These are phyloP conservation scores for Eledone cirrhosa DNA, from an alignment of 2,888 invertebrate species.

Conservation along the genomic window DNA sequence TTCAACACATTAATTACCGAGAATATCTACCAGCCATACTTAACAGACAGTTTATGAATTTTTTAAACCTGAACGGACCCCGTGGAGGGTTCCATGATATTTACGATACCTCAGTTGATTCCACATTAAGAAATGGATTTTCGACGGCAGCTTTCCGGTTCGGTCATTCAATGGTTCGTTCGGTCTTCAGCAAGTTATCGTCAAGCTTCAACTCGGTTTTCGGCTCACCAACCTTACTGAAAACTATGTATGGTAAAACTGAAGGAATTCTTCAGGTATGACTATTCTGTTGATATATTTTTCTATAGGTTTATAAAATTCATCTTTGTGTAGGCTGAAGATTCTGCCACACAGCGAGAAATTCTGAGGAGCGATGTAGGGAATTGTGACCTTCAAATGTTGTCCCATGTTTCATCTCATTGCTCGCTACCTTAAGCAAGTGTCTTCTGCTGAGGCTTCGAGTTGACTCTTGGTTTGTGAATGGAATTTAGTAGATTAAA, in stretches of 20 bases:
- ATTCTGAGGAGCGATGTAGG: too few species aligned
- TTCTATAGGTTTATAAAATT: too few species aligned
- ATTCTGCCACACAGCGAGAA: too few species aligned
- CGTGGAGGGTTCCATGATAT: conserved; percentile 80
- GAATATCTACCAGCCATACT: conserved; percentile 72
- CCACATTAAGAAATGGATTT: conserved; percentile 91
- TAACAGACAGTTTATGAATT: conserved; percentile 67
- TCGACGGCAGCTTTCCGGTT: conserved; percentile 93
- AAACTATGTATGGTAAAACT: conserved; percentile 26
- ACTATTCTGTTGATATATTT: neutral
- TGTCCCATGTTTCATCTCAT: too few species aligned
- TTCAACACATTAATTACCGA: conserved; percentile 56
- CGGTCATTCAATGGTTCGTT: conserved; percentile 92
- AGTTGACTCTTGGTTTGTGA: too few species aligned
- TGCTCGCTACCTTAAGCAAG: too few species aligned
- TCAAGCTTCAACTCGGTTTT: conserved; percentile 73
- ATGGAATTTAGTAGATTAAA: too few species aligned
- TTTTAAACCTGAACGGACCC: conserved; percentile 71
- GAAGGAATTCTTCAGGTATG: conserved; percentile 9
- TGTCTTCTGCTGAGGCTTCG: too few species aligned
- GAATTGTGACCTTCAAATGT: too few species aligned
- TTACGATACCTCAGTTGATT: conserved; percentile 82
- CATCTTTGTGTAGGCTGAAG: too few species aligned
- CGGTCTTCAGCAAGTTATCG: conserved; percentile 28
- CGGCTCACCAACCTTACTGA: neutral